Conservation (phyloP, 1,140 invertebrate genomes). For the Zaprionus vittiger region DNA sequence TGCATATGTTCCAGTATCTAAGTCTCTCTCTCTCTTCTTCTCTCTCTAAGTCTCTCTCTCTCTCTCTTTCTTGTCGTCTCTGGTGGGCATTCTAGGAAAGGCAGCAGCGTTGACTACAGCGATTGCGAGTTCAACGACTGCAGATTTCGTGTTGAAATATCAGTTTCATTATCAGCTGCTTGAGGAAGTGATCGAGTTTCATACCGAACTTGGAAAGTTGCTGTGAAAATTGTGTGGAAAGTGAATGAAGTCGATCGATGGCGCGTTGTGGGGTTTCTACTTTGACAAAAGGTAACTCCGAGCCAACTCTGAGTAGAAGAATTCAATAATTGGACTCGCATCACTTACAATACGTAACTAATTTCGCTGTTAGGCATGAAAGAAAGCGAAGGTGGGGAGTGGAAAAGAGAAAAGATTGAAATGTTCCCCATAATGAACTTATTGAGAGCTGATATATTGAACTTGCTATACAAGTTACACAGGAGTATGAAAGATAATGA, state of each 20-base stretch:
- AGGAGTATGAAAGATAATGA: background rate
- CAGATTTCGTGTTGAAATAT: slow-evolving; percentile 41
- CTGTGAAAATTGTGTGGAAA: slow-evolving; percentile 3
- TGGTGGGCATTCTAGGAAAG: slow-evolving; percentile 51
- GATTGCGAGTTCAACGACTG: slow-evolving; percentile 37
- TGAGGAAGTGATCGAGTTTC: slow-evolving; percentile 55
- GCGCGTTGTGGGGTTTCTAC: slow-evolving; percentile 3
- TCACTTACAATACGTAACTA: slow-evolving; percentile 13
- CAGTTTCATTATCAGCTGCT: slow-evolving; percentile 43
- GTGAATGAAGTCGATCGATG: slow-evolving; percentile 18
- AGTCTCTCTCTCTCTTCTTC: background rate
- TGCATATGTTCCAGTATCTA: slow-evolving; percentile 22
- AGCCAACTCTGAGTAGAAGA: slow-evolving; percentile 17
- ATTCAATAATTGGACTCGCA: slow-evolving; percentile 19
- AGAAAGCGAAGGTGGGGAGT: slow-evolving; percentile 3
- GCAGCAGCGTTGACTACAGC: slow-evolving; percentile 23
- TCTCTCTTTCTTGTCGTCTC: slow-evolving; percentile 29
- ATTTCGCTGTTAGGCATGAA: background rate
- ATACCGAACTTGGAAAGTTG: slow-evolving; percentile 24
- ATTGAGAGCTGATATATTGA: background rate
- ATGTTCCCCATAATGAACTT: background rate
- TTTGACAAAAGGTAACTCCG: slow-evolving; percentile 15
- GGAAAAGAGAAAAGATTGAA: background rate
- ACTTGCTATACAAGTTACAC: background rate
- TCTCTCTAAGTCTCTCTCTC: background rate